Percentiles rank a stretch among this genome's conserved stretches.
These are phyloP conservation scores for Dinothrombium tinctorium DNA, from an alignment of 1,140 invertebrate species.

Conservation along the genomic window DNA sequence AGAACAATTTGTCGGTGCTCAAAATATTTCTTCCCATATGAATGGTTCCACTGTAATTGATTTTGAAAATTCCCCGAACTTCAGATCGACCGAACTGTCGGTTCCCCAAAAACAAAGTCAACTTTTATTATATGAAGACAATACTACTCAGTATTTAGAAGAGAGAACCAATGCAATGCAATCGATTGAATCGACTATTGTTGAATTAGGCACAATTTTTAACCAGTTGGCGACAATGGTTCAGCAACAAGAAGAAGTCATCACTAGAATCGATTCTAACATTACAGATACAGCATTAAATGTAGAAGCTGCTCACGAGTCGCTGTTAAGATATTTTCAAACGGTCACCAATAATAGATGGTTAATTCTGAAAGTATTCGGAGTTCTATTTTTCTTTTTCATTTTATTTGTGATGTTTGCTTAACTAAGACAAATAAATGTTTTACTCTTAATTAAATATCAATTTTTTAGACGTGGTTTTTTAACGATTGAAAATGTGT, in stretches of 20 bases:
- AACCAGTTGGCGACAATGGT: constrained; percentile 95
- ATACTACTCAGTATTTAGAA: constrained; percentile 59
- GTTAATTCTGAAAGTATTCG: constrained; percentile 99
- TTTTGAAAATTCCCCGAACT: constrained; percentile 20
- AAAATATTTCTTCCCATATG: constrained; percentile 10
- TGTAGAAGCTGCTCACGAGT: constrained; percentile 85
- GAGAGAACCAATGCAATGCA: constrained; percentile 92
- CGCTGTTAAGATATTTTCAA: constrained; percentile 95
- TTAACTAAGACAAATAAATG: no score
- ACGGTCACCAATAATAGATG: constrained; percentile 90
- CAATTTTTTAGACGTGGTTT: no score
- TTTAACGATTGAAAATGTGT: no score
- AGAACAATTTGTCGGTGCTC: constrained; percentile 63
- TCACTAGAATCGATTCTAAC: constrained; percentile 75
- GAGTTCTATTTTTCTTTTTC: constrained; percentile 93
- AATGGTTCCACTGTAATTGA: constrained; percentile 7
- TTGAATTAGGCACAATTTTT: constrained; percentile 95
- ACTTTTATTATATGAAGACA: constrained; percentile 12
- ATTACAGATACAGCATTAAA: constrained; percentile 85
- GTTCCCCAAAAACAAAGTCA: constrained; percentile 5
- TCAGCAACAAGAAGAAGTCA: constrained; percentile 96
- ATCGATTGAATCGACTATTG: constrained; percentile 95
- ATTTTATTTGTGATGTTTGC: constrained; percentile 90
- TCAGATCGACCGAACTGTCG: constrained; percentile 28
- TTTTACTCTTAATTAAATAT: no score